phyloP scores from a whole-genome alignment of 1,140 invertebrate species.

The Mizuhopecten yessoensis region DNA sequence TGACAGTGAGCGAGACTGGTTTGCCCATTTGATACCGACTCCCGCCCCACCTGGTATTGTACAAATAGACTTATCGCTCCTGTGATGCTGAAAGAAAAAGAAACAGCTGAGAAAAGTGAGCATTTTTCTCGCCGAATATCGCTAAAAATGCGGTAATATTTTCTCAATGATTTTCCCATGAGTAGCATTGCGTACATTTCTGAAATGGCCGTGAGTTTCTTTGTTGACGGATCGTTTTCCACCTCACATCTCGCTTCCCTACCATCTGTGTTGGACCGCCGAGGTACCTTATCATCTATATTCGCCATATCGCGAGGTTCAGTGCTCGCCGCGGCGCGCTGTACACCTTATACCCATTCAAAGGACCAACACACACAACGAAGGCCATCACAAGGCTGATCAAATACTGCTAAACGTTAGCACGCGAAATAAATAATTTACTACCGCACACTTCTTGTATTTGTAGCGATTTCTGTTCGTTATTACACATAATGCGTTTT shows the following conservation, averaged over 20 bases:
- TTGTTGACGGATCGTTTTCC: slow-evolving; percentile 31
- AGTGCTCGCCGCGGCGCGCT: neutral
- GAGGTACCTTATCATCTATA: neutral
- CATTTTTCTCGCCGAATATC: slow-evolving; percentile 33
- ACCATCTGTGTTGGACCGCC: slow-evolving; percentile 21
- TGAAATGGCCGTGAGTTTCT: slow-evolving; percentile 22
- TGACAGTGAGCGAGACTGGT: neutral
- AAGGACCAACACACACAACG: slow-evolving; percentile 14
- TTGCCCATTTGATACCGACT: neutral
- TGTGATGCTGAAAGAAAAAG: neutral
- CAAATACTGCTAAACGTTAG: neutral
- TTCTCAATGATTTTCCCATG: slow-evolving; percentile 34
- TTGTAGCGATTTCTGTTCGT: neutral
- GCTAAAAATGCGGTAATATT: slow-evolving; percentile 39
- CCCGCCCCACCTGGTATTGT: neutral
- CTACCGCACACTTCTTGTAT: neutral
- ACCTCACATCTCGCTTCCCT: slow-evolving; percentile 20
- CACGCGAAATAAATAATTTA: neutral
- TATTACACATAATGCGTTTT: neutral
- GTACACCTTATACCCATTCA: neutral
- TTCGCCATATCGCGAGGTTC: slow-evolving; percentile 13
- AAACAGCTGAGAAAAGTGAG: slow-evolving; percentile 37
- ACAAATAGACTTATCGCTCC: slow-evolving; percentile 12
- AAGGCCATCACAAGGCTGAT: neutral
- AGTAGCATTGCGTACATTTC: slow-evolving; percentile 26